Percentiles rank a stretch among this genome's conserved stretches.
Conservation (phyloP, 2,888 invertebrate species). For the Cerastis leucographa region DNA sequence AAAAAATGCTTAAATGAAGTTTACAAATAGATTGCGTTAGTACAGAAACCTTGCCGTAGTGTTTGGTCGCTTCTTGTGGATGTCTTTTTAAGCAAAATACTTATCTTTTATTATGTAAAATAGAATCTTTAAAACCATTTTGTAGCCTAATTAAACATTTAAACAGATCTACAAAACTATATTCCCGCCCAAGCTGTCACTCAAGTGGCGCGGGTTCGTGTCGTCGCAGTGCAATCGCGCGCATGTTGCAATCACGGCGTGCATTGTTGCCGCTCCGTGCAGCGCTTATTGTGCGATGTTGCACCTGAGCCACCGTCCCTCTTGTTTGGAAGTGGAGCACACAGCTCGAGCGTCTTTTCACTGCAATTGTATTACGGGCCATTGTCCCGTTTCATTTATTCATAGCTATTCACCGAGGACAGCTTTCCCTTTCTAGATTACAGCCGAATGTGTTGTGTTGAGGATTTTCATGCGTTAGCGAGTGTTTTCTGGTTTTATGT, state of each 20-base stretch:
- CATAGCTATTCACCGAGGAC: conserved; percentile 76
- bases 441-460: conserved; percentile 66
- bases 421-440: conserved; percentile 80
- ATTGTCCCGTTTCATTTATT: conserved; percentile 88
- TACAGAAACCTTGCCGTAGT: background rate
- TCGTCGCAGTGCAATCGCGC: conserved; percentile 72
- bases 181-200: conserved; percentile 65
- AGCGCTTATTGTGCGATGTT: conserved; percentile 76
- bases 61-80: background rate
- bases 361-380: conserved; percentile 86
- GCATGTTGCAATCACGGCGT: conserved; percentile 66
- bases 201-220: conserved; percentile 67
- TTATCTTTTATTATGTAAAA: background rate
- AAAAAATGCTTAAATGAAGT: no score
- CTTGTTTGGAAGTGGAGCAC: conserved; percentile 88
- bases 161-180: conserved; percentile 22
- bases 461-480: conserved; percentile 30
- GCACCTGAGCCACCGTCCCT: conserved; percentile 84
- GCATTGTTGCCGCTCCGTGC: conserved; percentile 78
- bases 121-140: background rate
- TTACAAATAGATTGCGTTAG: background rate
- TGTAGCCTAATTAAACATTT: conserved; percentile 16
- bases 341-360: conserved; percentile 86
- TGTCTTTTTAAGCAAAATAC: background rate
- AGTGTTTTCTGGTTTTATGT: conserved; percentile 35